Conservation (phyloP, 2,113 vertebrate genomes). For the Ceyx cyanopectus region DNA sequence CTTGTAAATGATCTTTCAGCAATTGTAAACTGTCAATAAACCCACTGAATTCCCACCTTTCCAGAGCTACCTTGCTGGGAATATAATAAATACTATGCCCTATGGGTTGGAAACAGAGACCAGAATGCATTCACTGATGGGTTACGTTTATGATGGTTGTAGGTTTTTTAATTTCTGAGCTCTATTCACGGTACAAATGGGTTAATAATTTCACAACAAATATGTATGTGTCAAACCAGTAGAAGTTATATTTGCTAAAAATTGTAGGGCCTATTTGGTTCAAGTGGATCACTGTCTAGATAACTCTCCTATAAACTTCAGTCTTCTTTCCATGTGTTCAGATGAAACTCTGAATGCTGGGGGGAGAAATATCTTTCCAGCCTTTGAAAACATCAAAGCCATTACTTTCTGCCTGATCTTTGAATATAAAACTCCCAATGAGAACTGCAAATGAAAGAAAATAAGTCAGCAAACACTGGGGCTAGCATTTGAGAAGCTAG, state of each 20-base stretch:
- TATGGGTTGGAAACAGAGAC: not conserved
- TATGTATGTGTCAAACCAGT: not conserved
- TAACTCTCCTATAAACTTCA: not conserved
- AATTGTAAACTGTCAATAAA: not conserved
- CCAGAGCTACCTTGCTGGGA: not conserved
- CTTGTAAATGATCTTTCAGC: not conserved
- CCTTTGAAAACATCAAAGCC: not conserved
- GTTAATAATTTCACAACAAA: not conserved
- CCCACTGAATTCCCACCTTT: not conserved
- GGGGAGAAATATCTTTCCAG: not conserved
- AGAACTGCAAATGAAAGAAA: not conserved
- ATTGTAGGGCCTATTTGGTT: not conserved
- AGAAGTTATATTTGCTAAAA: not conserved
- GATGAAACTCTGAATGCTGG: not conserved
- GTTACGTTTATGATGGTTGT: not conserved
- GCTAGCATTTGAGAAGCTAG: not conserved
- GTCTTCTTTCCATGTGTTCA: not conserved
- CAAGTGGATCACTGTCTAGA: not conserved
- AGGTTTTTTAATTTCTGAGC: not conserved
- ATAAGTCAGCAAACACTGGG: not conserved
- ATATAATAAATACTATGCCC: not conserved
- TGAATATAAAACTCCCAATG: not conserved
- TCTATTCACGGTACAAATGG: not conserved
- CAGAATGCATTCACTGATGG: not conserved
- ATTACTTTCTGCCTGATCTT: not conserved